Base-by-base conservation (phyloP, 2,888 invertebrate genomes). In the Anoplius nigerrimus region DNA sequence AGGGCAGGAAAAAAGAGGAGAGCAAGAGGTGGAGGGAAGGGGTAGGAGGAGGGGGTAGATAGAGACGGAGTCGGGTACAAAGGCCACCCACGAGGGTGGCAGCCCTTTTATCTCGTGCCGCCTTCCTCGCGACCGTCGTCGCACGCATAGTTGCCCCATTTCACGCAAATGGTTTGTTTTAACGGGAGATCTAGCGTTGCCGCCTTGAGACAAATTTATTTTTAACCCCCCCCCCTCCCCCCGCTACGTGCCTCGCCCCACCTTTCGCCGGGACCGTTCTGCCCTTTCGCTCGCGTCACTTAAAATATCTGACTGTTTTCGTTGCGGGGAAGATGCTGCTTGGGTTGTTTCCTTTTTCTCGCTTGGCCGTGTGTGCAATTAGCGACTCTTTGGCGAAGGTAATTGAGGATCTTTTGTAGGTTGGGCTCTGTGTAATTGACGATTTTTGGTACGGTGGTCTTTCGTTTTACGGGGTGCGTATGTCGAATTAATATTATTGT, bases 71-170 rank as follows among this genome's bases (percentile, higher is more conserved):
- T 15, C 71, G 60, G 62, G 54, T 66, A 70, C 71, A 59, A 71
- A 66, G 75, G 69, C 79, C 77, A 81, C 78, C 81, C 82, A 66
- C 62, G 58, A 67, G 63, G 43, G 48, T 24, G 59, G 5, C 55
- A 43, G 55, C 64, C 66, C 76, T 80, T 79, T 80, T 60, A 80
- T 80, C 77, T 79, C 58, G 43, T 24, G 53, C 71, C 75, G 76
- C 68, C 46, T 64, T 69, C 69, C 75, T 72, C 57, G 54, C 56
- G 64, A 21, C 66, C 74, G 57, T 71, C 72, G 52, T 61, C 51
- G 51, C 60, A 27, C 45, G 45, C 58, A 60, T 56, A 60, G 53
- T 62, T 67, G 60, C 66, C 60, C 63, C 48, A 63, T 74, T 76
- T 61, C 69, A 55, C 43, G 21, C 22, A 69, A 71, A 72, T 54